Evolutionary conservation across 1,140 invertebrate genomes (phyloP), one percentile per base, ranked within the genome.

Genomic region (Hycleus phaleratus): DNA sequence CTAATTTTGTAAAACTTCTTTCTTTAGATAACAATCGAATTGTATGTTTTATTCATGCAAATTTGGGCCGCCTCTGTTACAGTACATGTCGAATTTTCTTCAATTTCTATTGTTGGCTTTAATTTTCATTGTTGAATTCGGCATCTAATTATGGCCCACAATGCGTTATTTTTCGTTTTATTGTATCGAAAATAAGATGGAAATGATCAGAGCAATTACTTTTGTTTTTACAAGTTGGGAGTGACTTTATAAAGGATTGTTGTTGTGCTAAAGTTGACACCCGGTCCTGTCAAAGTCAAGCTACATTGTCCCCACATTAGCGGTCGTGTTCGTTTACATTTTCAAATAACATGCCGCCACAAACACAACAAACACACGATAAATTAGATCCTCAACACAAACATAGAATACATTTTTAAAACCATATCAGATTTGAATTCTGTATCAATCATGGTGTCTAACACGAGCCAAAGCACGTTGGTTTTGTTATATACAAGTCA

Each of bases 401-500:
- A 56, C 53, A 56, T 38, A 40, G 53, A 56, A 56, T 56, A 56
- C 46, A 56, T 56, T 56, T 56, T 56, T 56, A 56, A 56, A 56
- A 26, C 53, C 53, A 48, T 56, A 56, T 56, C 53, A 56, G 53
- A 56, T 56, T 47, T 47, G 53, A 40, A 45, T 56, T 56, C 53
- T 56, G 46, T 48, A 56, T 56, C 46, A 56, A 56, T 56, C 53
- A 56, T 48, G 38, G 26, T 56, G 53, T 56, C 53, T 53, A 53
- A 53, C 51, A 53, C 51, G 26, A 53, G 51, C 51, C 43, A 53
- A n/a, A 53, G 32, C 32, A 32, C 32, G 32, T 5, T 32, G 7
- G 18, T 7, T 32, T 32, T 45, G 51, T 46, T 45, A 53, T 26
- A 11, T 45, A n/a, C 44, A 53, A 38, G 25, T 49, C 11, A 26